These are phyloP conservation scores for Grammomys surdaster DNA, from an alignment of 2,113 vertebrate species.

Conservation along the genomic window DNA sequence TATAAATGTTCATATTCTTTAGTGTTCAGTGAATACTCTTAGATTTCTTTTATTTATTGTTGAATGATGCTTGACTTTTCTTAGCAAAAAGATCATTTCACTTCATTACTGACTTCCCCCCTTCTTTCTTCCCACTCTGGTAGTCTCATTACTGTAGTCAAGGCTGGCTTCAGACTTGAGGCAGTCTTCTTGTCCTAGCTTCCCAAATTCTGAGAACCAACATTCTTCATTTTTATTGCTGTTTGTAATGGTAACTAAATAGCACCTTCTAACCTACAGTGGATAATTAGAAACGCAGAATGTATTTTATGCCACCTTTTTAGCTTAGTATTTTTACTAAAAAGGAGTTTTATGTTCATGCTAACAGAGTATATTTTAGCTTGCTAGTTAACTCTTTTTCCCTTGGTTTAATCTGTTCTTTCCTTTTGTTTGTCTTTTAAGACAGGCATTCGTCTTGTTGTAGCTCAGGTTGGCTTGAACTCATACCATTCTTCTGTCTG, in stretches of 20 bases:
- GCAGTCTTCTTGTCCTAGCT: neutral
- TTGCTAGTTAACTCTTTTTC: neutral
- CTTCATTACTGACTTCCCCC: neutral
- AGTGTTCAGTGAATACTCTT: constrained; percentile 22
- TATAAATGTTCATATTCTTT: constrained; percentile 6
- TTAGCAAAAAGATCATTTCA: constrained; percentile 27
- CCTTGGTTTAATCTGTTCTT: neutral
- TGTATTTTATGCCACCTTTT: neutral
- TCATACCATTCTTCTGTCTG: neutral
- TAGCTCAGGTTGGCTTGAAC: neutral
- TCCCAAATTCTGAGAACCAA: neutral
- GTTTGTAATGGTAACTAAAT: neutral
- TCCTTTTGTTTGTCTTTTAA: neutral
- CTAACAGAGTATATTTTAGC: constrained; percentile 24
- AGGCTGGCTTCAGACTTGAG: neutral
- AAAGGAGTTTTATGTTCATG: constrained; percentile 35
- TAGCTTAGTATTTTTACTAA: constrained; percentile 30
- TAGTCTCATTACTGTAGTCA: neutral
- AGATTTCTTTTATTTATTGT: constrained; percentile 55
- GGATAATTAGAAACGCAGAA: neutral
- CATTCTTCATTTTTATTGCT: neutral
- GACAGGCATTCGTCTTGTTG: neutral
- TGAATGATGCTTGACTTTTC: constrained; percentile 45
- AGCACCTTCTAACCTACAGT: neutral
- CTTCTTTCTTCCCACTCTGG: neutral